These are phyloP conservation scores for Elaphurus davidianus DNA, from an alignment of 2,113 vertebrate species.

Conservation along the genomic window DNA sequence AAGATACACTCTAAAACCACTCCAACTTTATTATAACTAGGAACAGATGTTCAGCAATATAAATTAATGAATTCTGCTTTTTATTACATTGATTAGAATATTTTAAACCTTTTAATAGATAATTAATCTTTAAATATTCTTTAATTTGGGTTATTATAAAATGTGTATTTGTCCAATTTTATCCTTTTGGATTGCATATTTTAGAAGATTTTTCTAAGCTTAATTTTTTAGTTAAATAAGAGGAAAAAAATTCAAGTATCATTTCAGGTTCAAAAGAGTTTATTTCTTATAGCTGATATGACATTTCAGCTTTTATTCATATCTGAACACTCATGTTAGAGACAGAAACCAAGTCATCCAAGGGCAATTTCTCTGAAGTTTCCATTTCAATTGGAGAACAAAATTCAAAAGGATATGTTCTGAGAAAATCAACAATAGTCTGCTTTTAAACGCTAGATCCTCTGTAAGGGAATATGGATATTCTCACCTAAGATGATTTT, in stretches of 20 bases:
- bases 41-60: slow-evolving; percentile 69
- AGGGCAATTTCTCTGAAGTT: slow-evolving; percentile 29
- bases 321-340: background rate
- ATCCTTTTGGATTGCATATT: background rate
- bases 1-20: slow-evolving; percentile 27
- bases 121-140: slow-evolving; percentile 50
- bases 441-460: background rate
- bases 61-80: slow-evolving; percentile 69
- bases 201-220: background rate
- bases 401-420: background rate
- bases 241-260: background rate
- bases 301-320: slow-evolving; percentile 7
- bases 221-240: background rate
- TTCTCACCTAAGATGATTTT: background rate
- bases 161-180: slow-evolving; percentile 27
- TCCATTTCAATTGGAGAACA: background rate
- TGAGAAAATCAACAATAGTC: background rate
- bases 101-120: slow-evolving; percentile 42
- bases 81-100: slow-evolving; percentile 57
- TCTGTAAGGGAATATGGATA: background rate
- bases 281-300: background rate
- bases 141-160: slow-evolving; percentile 49
- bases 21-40: slow-evolving; percentile 58
- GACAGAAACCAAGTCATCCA: background rate
- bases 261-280: background rate